Conservation (phyloP, 2,888 invertebrate species). For the Auanema sp. region DNA sequence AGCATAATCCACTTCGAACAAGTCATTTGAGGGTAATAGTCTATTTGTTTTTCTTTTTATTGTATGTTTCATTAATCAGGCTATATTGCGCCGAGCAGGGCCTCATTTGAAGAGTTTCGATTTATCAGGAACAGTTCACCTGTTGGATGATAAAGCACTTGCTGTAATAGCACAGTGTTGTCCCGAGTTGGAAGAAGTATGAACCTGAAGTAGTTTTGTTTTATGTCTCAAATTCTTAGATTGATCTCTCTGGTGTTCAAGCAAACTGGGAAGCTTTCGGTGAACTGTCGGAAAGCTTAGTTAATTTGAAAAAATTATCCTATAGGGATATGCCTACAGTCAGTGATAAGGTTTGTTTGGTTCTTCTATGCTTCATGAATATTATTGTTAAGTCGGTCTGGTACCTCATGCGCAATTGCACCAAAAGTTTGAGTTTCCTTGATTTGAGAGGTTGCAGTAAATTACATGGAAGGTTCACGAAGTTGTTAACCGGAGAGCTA, state of each 20-base stretch:
- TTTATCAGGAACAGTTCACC: slow-evolving; percentile 53
- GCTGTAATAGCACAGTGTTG: slow-evolving; percentile 50
- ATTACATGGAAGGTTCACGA: slow-evolving; percentile 59
- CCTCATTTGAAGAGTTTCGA: slow-evolving; percentile 49
- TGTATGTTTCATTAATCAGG: slow-evolving; percentile 6
- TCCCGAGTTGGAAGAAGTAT: slow-evolving; percentile 45
- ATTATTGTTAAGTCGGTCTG: slow-evolving; percentile 47
- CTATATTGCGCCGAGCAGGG: slow-evolving; percentile 36
- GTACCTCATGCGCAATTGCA: slow-evolving; percentile 55
- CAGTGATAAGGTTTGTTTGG: slow-evolving; percentile 41
- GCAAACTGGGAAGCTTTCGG: slow-evolving; percentile 47
- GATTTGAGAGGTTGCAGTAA: slow-evolving; percentile 56
- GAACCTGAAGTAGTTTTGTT: neutral
- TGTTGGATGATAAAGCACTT: slow-evolving; percentile 56
- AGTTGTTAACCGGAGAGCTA: slow-evolving; percentile 52
- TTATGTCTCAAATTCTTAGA: slow-evolving; percentile 22
- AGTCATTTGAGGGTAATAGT: slow-evolving; percentile 46
- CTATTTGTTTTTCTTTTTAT: too few species aligned
- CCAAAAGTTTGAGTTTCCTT: slow-evolving; percentile 45
- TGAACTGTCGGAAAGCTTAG: slow-evolving; percentile 51
- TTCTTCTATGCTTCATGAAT: slow-evolving; percentile 3
- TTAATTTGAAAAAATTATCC: slow-evolving; percentile 36
- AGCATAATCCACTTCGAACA: slow-evolving; percentile 51
- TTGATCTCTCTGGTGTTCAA: slow-evolving; percentile 58
- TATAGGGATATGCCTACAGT: slow-evolving; percentile 57